Evolutionary conservation across 2,888 invertebrate species (phyloP).

Genomic region (Drosophila quinaria): DNA sequence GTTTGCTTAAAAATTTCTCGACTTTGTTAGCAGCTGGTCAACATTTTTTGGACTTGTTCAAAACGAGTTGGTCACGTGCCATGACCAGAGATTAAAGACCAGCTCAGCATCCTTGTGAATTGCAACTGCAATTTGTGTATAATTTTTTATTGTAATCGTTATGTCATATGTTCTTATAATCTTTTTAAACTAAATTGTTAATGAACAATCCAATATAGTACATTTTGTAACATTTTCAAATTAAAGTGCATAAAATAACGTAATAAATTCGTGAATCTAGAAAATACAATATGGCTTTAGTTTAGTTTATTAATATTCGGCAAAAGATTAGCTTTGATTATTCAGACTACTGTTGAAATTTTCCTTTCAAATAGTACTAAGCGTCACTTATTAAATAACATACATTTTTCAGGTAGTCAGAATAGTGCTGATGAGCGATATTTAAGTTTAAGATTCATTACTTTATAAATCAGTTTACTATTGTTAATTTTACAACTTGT

Average conservation of each 20-base stretch:
- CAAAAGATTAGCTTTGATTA: too few relatives aligned
- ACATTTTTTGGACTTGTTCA: constrained; percentile 33
- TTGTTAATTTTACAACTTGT: constrained; percentile 1
- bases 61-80: constrained; percentile 48
- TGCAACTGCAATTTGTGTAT: constrained; percentile 7
- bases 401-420: too few relatives aligned
- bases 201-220: too few relatives aligned
- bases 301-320: too few relatives aligned
- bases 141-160: not conserved
- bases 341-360: not conserved
- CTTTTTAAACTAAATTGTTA: too few relatives aligned
- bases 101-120: constrained; percentile 13
- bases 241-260: too few relatives aligned
- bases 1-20: constrained; percentile 53
- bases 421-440: not conserved
- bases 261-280: too few relatives aligned
- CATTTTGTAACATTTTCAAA: too few relatives aligned
- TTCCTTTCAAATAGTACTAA: too few relatives aligned
- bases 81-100: constrained; percentile 49
- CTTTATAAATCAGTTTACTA: not conserved
- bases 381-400: too few relatives aligned
- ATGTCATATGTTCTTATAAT: not conserved
- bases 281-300: too few relatives aligned
- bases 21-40: constrained; percentile 37
- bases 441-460: not conserved